Evolutionary conservation across 2,797 vertebrate genomes (phyloP).

Genomic region (Liparis tanakae): DNA sequence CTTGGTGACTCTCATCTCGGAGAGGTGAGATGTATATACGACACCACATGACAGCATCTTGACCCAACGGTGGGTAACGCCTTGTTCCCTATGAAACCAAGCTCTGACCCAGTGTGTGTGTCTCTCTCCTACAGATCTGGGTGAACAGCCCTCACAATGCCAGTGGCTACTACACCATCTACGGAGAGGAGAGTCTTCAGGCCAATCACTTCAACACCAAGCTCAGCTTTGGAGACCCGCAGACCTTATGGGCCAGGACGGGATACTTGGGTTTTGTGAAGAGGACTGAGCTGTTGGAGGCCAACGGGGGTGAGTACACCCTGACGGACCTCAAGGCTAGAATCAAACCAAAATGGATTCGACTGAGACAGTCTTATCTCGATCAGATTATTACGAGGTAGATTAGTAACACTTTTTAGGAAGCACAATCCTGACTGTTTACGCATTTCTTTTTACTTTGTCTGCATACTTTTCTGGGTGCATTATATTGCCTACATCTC

Average conservation of each 20-base stretch:
- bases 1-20: constrained; percentile 98
- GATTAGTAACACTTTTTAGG: background rate
- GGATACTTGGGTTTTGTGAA: constrained; percentile 97
- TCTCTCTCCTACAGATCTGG: constrained; percentile 87
- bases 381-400: constrained; percentile 2
- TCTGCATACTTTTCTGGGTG: background rate
- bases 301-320: constrained; percentile 89
- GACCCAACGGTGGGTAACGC: background rate
- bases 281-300: constrained; percentile 94
- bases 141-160: constrained; percentile 96
- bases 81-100: constrained; percentile 7
- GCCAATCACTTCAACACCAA: constrained; percentile 98
- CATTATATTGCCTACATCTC: constrained; percentile 23
- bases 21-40: constrained; percentile 83
- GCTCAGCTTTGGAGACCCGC: constrained; percentile 96
- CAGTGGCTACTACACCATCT: constrained; percentile 97
- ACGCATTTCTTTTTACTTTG: background rate
- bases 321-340: background rate
- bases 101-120: background rate
- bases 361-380: background rate
- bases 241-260: constrained; percentile 95
- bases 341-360: background rate
- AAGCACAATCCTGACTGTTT: background rate
- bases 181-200: constrained; percentile 95
- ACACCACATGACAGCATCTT: background rate